Conservation (phyloP, 2,888 invertebrate genomes). For the Ellobium chinense region DNA sequence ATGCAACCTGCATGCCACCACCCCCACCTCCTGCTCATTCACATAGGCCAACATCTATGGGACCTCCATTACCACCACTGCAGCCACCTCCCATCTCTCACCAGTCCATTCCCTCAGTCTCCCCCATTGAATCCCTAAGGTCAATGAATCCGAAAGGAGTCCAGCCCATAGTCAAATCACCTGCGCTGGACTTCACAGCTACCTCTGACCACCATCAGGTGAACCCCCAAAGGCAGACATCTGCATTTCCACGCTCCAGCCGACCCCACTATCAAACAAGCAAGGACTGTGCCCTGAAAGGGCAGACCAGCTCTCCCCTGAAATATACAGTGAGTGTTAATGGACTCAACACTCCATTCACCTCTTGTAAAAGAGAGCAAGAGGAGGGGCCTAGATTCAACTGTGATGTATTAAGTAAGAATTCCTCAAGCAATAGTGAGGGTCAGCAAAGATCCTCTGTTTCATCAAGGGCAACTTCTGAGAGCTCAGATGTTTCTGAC, state of each 20-base stretch:
- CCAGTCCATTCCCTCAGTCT: not conserved
- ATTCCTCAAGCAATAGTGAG: not conserved
- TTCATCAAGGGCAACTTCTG: not conserved
- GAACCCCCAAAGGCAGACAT: not conserved
- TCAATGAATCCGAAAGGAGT: slow-evolving; percentile 30
- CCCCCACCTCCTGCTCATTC: slow-evolving; percentile 15
- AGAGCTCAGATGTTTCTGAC: slow-evolving; percentile 37
- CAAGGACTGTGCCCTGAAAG: not conserved
- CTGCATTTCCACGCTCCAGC: not conserved
- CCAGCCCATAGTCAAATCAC: slow-evolving; percentile 7
- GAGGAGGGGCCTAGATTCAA: not conserved
- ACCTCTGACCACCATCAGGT: not conserved
- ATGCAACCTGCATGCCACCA: slow-evolving; percentile 17
- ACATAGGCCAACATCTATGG: slow-evolving; percentile 5
- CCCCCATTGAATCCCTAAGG: slow-evolving; percentile 5
- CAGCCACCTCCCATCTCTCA: not conserved
- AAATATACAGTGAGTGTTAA: slow-evolving; percentile 7
- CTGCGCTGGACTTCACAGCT: slow-evolving; percentile 3
- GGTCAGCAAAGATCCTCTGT: not conserved
- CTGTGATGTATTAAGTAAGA: slow-evolving; percentile 25
- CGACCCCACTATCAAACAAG: not conserved
- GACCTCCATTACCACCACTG: not conserved
- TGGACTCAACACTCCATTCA: slow-evolving; percentile 2
- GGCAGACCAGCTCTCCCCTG: not conserved
- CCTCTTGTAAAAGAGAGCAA: slow-evolving; percentile 23